These are phyloP conservation scores for Sebastiscus tertius DNA, from an alignment of 2,797 vertebrate species.

Conservation along the genomic window DNA sequence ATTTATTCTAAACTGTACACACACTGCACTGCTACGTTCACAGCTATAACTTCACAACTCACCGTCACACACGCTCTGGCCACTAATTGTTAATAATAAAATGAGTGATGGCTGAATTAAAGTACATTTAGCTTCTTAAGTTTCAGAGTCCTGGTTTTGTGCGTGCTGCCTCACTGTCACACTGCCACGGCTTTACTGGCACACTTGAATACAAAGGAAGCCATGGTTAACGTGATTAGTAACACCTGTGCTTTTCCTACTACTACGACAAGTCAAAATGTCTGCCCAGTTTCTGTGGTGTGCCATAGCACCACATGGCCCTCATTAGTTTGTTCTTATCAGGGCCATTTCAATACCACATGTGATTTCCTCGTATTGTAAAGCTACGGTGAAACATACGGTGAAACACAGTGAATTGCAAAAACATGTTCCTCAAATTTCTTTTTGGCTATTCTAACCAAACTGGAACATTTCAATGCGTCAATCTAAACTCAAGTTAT, in stretches of 20 bases:
- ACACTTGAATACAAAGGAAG: background rate
- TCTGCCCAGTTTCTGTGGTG: background rate
- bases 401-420: background rate
- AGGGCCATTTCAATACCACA: background rate
- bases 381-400: background rate
- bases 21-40: background rate
- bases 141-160: background rate
- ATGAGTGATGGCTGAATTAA: background rate
- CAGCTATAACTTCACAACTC: background rate
- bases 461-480: background rate
- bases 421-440: background rate
- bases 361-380: background rate
- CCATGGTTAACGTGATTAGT: slow-evolving; percentile 8
- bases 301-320: background rate
- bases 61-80: background rate
- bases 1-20: background rate
- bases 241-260: slow-evolving; percentile 11
- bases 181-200: background rate
- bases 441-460: background rate
- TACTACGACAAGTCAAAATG: background rate
- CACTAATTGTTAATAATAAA: background rate
- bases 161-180: slow-evolving; percentile 9
- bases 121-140: background rate
- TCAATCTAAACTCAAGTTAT: background rate
- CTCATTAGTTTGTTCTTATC: background rate